A percentile compares a stretch with the other conserved stretches of the same genome.
phyloP scores from a whole-genome alignment of 2,113 vertebrate genomes.

The Polypterus bichir region DNA sequence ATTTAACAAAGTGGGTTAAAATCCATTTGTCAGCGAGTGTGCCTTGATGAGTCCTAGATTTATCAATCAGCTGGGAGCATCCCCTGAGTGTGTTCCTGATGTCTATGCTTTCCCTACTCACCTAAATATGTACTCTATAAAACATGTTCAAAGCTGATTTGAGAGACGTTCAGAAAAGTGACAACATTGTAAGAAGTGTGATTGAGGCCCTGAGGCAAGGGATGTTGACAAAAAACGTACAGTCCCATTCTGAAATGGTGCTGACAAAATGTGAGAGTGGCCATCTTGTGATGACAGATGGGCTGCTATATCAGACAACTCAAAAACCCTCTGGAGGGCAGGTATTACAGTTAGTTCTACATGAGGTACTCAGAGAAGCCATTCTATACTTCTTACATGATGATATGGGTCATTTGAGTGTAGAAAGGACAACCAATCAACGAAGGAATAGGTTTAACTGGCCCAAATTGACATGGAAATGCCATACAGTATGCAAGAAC shows the following conservation, averaged over 20 bases:
- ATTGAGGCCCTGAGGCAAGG: not conserved
- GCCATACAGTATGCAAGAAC: slow-evolving; percentile 7
- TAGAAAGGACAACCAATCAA: slow-evolving; percentile 1
- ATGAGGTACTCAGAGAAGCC: not conserved
- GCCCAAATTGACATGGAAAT: slow-evolving; percentile 7
- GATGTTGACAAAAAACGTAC: not conserved
- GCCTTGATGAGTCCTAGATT: not conserved
- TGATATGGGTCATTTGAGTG: slow-evolving; percentile 7
- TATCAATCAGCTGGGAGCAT: slow-evolving; percentile 1
- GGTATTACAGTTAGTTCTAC: slow-evolving; percentile 10
- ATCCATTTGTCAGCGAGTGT: not conserved
- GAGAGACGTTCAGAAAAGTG: slow-evolving; percentile 5
- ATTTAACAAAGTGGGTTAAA: not conserved
- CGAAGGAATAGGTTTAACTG: slow-evolving; percentile 7
- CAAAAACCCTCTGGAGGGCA: not conserved
- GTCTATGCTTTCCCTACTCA: slow-evolving; percentile 1
- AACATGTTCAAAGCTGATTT: not conserved
- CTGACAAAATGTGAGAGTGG: not conserved
- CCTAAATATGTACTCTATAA: not conserved
- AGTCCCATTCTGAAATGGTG: not conserved
- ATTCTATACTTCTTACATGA: slow-evolving; percentile 11
- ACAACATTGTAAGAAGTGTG: slow-evolving; percentile 5
- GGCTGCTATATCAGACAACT: slow-evolving; percentile 3
- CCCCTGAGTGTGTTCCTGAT: not conserved
- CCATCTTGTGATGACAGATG: slow-evolving; percentile 7